phyloP scores from a whole-genome alignment of 2,797 vertebrate genomes.

The Hippopotamyrus pictus region DNA sequence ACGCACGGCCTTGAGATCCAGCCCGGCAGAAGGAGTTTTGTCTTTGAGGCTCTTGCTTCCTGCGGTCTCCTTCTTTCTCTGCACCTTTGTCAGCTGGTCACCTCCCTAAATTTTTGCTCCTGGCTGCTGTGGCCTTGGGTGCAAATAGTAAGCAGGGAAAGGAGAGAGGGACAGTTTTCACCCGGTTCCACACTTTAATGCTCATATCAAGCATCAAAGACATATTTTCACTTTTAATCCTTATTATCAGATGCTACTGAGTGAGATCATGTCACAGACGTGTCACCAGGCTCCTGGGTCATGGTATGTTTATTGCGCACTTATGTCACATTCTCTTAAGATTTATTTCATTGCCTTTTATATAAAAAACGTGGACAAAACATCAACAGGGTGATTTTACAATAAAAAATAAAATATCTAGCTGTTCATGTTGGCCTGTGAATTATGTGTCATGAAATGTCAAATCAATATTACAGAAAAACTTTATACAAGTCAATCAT shows the following conservation, averaged over 20 bases:
- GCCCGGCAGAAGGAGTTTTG: conserved; percentile 47
- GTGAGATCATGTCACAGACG: not conserved
- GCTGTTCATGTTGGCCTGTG: not conserved
- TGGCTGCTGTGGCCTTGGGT: conserved; percentile 45
- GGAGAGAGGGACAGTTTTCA: not conserved
- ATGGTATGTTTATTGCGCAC: not conserved
- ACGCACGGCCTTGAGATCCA: conserved; percentile 58
- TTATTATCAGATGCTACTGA: not conserved
- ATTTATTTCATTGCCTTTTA: not conserved
- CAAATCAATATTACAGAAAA: not conserved
- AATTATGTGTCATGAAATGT: not conserved
- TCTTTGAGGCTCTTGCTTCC: conserved; percentile 38
- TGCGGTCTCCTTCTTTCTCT: conserved; percentile 32
- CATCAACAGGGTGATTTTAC: not conserved
- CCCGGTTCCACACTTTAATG: not conserved
- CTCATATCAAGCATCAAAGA: not conserved
- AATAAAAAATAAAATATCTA: not conserved
- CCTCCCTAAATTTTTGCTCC: conserved; percentile 53
- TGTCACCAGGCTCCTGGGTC: not conserved
- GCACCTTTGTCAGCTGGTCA: conserved; percentile 43
- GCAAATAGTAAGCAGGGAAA: conserved; percentile 32
- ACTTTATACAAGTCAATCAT: not conserved
- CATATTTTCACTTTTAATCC: not conserved
- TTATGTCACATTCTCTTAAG: not conserved
- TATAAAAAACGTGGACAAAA: not conserved